These are phyloP conservation scores for Coryphaenoides rupestris DNA, from an alignment of 2,113 vertebrate genomes.

Conservation along the genomic window DNA sequence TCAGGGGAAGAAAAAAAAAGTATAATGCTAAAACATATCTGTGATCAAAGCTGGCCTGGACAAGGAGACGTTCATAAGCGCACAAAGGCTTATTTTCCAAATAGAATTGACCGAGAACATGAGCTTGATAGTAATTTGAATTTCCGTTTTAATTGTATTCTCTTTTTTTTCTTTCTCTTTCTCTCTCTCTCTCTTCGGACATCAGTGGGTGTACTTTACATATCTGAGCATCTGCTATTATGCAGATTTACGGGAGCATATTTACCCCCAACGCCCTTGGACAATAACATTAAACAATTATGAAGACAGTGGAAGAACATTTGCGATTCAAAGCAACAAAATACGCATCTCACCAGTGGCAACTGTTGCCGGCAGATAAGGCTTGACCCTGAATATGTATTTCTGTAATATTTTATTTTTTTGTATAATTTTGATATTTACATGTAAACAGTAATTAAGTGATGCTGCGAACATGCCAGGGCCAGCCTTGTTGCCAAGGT, in stretches of 20 bases:
- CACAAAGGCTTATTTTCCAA: background rate
- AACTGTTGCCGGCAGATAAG: conserved; percentile 74
- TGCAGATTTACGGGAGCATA: conserved; percentile 65
- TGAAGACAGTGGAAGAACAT: conserved; percentile 67
- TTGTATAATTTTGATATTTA: conserved; percentile 72
- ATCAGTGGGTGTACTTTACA: conserved; percentile 67
- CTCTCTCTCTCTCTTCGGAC: conserved; percentile 14
- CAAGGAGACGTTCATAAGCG: conserved; percentile 43
- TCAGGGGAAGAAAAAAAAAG: conserved; percentile 23
- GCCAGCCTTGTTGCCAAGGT: conserved; percentile 68
- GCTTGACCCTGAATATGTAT: conserved; percentile 74
- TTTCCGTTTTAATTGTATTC: conserved; percentile 38
- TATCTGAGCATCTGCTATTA: conserved; percentile 74
- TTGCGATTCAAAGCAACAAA: conserved; percentile 78
- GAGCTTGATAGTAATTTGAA: conserved; percentile 28
- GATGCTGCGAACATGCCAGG: conserved; percentile 58
- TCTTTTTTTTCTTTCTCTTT: conserved; percentile 47
- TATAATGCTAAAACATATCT: conserved; percentile 25
- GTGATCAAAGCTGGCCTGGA: conserved; percentile 59
- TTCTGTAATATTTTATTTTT: conserved; percentile 63
- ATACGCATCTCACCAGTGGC: conserved; percentile 55
- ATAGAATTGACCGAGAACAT: background rate
- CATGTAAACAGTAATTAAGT: conserved; percentile 74
- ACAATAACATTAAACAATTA: conserved; percentile 77
- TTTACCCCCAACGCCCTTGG: conserved; percentile 76